Percentiles rank a stretch among this genome's conserved stretches.
phyloP scores from a whole-genome alignment of 2,113 vertebrate genomes.

The Sceloporus tristichus region DNA sequence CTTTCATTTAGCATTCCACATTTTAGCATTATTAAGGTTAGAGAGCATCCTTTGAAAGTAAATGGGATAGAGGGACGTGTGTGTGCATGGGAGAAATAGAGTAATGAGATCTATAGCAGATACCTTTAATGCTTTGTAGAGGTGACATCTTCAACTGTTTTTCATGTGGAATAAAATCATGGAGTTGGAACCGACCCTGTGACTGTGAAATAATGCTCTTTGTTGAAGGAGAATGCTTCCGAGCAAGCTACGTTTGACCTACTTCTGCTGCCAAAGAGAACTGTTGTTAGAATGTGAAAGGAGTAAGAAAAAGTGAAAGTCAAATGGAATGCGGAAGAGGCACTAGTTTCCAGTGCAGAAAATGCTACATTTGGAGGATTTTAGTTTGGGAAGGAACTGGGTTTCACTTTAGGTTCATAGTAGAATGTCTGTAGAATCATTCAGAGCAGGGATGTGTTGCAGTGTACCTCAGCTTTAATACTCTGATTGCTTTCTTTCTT shows the following conservation, averaged over 20 bases:
- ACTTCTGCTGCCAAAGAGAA: constrained; percentile 29
- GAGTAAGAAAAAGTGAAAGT: constrained; percentile 35
- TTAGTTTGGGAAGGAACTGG: constrained; percentile 15
- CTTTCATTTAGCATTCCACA: constrained; percentile 5
- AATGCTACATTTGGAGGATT: constrained; percentile 11
- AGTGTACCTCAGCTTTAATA: neutral
- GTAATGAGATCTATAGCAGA: neutral
- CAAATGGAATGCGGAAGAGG: neutral
- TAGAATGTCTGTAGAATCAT: neutral
- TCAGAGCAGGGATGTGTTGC: accelerated
- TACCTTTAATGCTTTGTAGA: neutral
- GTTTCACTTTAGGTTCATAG: neutral
- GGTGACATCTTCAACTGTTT: neutral
- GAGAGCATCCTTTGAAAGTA: neutral
- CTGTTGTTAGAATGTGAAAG: constrained; percentile 33
- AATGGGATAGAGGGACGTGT: neutral
- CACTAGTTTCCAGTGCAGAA: neutral
- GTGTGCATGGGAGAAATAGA: neutral
- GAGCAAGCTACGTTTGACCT: constrained; percentile 61
- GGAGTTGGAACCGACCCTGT: neutral
- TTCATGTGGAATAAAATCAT: constrained; percentile 2
- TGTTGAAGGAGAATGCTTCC: constrained; percentile 53
- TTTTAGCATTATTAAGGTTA: neutral
- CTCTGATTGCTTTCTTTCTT: neutral
- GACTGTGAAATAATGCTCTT: constrained; percentile 45